Percentiles rank a stretch among this genome's conserved stretches.
phyloP scores from a whole-genome alignment of 2,888 invertebrate species.

The Xestia ashworthii region DNA sequence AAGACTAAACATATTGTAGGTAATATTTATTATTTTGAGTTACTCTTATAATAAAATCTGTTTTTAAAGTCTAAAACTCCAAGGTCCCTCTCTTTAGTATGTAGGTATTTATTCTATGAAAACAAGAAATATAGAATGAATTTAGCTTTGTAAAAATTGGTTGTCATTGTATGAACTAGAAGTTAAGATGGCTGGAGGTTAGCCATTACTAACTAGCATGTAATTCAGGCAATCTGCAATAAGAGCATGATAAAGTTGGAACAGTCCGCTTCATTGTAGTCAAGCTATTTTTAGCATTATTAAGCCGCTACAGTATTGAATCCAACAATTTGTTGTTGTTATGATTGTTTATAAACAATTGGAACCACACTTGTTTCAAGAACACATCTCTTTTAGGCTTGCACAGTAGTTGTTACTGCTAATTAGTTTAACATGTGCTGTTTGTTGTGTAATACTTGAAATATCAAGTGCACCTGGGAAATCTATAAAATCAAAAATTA shows the following conservation, averaged over 20 bases:
- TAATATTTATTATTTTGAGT: slow-evolving; percentile 41
- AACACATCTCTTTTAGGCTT: slow-evolving; percentile 2
- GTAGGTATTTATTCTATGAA: slow-evolving; percentile 1
- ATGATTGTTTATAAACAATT: slow-evolving; percentile 52
- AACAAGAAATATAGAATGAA: not conserved
- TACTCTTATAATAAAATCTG: slow-evolving; percentile 11
- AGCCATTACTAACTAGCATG: not conserved
- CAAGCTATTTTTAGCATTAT: slow-evolving; percentile 17
- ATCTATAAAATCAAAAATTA: slow-evolving; percentile 1
- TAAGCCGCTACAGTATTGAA: not conserved
- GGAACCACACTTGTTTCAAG: not conserved
- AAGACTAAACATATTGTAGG: slow-evolving; percentile 36
- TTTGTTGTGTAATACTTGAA: slow-evolving; percentile 1
- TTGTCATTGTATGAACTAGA: slow-evolving; percentile 29
- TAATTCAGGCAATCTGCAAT: not conserved
- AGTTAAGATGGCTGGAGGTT: slow-evolving; percentile 4
- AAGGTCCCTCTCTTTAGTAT: slow-evolving; percentile 7
- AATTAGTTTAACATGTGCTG: not conserved
- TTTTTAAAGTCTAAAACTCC: slow-evolving; percentile 20
- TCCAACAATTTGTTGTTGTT: slow-evolving; percentile 30
- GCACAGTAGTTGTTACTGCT: not conserved
- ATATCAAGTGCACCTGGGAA: not conserved
- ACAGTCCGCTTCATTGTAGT: slow-evolving; percentile 5
- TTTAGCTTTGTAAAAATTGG: not conserved
- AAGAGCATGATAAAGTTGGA: not conserved